Evolutionary conservation across 2,797 vertebrate genomes (phyloP).

Genomic region (Chromis chromis): DNA sequence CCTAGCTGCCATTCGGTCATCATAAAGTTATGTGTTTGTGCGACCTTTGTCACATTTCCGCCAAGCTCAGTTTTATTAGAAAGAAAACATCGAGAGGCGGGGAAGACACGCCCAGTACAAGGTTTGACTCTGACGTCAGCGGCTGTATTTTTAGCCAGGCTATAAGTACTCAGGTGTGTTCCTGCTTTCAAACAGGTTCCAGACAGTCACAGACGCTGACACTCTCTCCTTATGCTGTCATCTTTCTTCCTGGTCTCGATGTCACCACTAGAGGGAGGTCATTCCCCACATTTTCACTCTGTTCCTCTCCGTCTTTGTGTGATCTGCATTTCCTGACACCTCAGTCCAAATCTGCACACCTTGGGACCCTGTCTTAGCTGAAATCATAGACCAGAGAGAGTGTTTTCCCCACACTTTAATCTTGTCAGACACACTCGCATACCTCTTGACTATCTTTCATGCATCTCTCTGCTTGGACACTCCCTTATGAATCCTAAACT

Average conservation of each 20-base stretch:
- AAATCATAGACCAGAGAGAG: constrained; percentile 1
- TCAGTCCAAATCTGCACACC: constrained; percentile 1
- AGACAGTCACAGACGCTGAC: not conserved
- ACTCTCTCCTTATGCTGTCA: not conserved
- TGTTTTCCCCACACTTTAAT: not conserved
- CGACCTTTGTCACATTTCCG: constrained; percentile 22
- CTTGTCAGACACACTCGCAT: not conserved
- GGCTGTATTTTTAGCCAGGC: constrained; percentile 74
- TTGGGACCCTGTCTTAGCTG: not conserved
- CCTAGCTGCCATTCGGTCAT: not conserved
- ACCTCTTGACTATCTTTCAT: not conserved
- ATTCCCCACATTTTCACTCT: constrained; percentile 37
- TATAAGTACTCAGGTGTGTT: constrained; percentile 76
- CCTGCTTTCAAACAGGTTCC: constrained; percentile 32
- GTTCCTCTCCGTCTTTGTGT: constrained; percentile 57
- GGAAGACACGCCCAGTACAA: constrained; percentile 37
- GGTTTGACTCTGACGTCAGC: constrained; percentile 17
- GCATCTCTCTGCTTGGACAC: not conserved
- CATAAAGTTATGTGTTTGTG: not conserved
- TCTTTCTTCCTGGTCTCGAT: constrained; percentile 2
- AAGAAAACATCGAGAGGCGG: not conserved
- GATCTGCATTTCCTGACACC: constrained; percentile 33
- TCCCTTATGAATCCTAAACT: not conserved
- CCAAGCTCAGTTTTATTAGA: not conserved
- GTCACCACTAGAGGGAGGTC: constrained; percentile 77